Evolutionary conservation across 2,888 invertebrate genomes (phyloP).

Genomic region (Stegana nigrithorax): DNA sequence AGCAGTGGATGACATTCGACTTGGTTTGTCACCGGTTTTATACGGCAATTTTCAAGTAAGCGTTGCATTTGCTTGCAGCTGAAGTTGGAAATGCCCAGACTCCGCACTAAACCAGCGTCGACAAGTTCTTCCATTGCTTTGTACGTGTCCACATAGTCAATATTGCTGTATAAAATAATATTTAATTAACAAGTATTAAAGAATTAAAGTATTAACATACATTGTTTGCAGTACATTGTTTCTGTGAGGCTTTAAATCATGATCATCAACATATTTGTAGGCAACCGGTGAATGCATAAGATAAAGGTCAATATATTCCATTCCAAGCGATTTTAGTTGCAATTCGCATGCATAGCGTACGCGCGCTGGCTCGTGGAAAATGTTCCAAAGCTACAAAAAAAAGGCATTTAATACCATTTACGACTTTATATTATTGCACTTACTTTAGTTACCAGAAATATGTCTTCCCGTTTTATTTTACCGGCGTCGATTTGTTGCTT

Average conservation of each 20-base stretch:
- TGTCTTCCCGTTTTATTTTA: conserved; percentile 74
- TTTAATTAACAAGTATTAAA: background rate
- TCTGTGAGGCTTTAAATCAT: conserved; percentile 44
- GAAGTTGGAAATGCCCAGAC: conserved; percentile 89
- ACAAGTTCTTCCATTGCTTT: conserved; percentile 81
- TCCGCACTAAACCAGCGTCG: conserved; percentile 76
- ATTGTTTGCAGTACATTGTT: conserved; percentile 43
- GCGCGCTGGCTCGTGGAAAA: conserved; percentile 45
- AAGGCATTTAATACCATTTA: conserved; percentile 53
- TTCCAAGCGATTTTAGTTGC: conserved; percentile 74
- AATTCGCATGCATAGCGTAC: conserved; percentile 69
- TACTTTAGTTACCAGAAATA: conserved; percentile 73
- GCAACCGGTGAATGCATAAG: conserved; percentile 86
- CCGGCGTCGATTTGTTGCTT: conserved; percentile 73
- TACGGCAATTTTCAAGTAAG: conserved; percentile 73
- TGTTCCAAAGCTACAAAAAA: conserved; percentile 52
- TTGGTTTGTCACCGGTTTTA: conserved; percentile 77
- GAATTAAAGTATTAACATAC: conserved; percentile 36
- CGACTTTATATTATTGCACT: background rate
- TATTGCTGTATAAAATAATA: conserved; percentile 68
- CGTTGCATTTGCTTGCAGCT: conserved; percentile 80
- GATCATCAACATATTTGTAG: conserved; percentile 68
- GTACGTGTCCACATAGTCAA: conserved; percentile 82
- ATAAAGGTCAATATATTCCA: conserved; percentile 82
- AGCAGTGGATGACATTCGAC: conserved; percentile 73